Evolutionary conservation across 2,797 vertebrate species (phyloP).

Genomic region (Squalus acanthias): DNA sequence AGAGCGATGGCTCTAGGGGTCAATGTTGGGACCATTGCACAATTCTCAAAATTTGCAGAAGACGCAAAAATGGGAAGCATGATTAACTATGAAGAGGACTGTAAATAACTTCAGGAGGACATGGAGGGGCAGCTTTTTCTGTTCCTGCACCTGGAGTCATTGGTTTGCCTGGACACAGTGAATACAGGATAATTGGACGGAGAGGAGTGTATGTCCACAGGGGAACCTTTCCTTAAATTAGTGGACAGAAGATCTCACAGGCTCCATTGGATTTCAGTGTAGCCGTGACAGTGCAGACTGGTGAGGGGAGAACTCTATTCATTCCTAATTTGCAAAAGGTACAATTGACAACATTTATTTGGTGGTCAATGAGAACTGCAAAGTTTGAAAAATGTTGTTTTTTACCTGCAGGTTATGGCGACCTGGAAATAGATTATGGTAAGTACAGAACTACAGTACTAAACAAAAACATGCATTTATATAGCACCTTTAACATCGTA

Average conservation of each 20-base stretch:
- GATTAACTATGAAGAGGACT: neutral
- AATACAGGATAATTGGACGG: neutral
- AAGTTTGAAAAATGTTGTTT: neutral
- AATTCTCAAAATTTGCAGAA: neutral
- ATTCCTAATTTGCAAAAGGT: neutral
- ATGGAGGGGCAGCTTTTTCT: neutral
- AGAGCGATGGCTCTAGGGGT: neutral
- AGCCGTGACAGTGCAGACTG: neutral
- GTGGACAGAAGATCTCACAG: neutral
- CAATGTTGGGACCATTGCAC: neutral
- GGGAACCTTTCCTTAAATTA: neutral
- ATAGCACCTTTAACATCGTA: no score
- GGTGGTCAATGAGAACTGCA: neutral
- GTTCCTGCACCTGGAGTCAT: neutral
- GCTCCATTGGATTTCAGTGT: neutral
- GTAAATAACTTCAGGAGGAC: neutral
- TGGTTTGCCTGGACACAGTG: neutral
- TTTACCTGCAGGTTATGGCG: neutral
- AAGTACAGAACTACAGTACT: neutral
- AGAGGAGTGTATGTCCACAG: neutral
- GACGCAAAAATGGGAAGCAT: neutral
- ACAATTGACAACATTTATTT: neutral
- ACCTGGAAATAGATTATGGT: neutral
- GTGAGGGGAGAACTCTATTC: neutral
- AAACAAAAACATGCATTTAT: neutral